Percentiles rank a stretch among this genome's conserved stretches.
phyloP scores from a whole-genome alignment of 1,140 invertebrate species.

The Lamellibrachia luymesi region DNA sequence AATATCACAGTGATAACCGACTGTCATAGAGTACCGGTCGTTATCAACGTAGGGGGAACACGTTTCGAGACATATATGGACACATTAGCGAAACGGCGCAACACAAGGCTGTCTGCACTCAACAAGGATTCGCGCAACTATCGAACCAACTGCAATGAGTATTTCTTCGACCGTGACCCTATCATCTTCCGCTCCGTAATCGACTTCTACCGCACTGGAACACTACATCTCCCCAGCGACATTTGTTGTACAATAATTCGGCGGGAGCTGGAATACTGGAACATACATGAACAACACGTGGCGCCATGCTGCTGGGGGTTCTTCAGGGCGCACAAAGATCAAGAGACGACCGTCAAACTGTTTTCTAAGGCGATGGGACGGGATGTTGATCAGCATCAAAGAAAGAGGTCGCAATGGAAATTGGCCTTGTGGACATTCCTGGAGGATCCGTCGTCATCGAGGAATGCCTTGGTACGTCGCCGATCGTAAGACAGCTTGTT shows the following conservation, averaged over 20 bases:
- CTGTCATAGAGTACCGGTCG: conserved; percentile 32
- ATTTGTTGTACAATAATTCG: background rate
- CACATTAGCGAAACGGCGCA: conserved; percentile 98
- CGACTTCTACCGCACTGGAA: conserved; percentile 98
- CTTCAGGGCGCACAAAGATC: background rate
- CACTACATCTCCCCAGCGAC: conserved; percentile 91
- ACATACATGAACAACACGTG: background rate
- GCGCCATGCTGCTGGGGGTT: background rate
- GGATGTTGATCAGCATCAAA: too few relatives aligned
- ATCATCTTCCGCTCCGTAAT: conserved; percentile 98
- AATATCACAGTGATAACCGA: background rate
- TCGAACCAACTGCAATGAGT: conserved; percentile 95
- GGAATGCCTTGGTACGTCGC: background rate
- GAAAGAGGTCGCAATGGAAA: background rate
- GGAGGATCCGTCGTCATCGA: background rate
- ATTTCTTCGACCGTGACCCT: conserved; percentile 99
- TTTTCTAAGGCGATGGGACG: background rate
- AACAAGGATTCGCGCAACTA: conserved; percentile 99
- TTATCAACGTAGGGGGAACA: conserved; percentile 68
- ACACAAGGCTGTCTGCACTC: conserved; percentile 88
- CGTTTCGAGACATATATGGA: conserved; percentile 98
- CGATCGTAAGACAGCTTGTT: background rate
- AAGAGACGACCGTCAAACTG: background rate
- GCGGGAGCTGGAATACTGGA: background rate
- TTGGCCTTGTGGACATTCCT: background rate